Conservation (phyloP, 2,113 vertebrate species). For the Vidua chalybeata region DNA sequence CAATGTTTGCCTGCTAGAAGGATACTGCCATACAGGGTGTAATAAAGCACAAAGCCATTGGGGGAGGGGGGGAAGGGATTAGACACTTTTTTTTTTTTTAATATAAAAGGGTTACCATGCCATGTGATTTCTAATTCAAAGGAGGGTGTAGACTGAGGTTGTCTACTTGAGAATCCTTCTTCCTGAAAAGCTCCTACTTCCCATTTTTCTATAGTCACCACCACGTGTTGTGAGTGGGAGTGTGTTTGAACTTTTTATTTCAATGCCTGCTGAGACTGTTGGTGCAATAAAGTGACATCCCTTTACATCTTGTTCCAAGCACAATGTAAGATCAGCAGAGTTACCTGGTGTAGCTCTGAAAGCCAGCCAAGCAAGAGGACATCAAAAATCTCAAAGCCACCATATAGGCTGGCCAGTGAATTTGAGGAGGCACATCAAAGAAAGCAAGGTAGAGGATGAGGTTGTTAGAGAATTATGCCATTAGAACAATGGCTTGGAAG, state of each 20-base stretch:
- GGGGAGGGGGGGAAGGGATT: background rate
- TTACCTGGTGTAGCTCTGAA: slow-evolving; percentile 36
- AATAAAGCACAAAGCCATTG: background rate
- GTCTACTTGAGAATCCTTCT: slow-evolving; percentile 30
- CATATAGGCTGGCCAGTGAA: slow-evolving; percentile 8
- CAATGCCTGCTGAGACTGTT: slow-evolving; percentile 53
- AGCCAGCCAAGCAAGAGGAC: slow-evolving; percentile 14
- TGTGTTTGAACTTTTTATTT: slow-evolving; percentile 62
- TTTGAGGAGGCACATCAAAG: slow-evolving; percentile 2
- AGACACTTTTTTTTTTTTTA: background rate
- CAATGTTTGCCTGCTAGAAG: background rate
- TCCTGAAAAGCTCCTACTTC: slow-evolving; percentile 56
- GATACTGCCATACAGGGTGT: background rate
- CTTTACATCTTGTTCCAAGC: slow-evolving; percentile 39
- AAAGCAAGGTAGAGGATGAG: background rate
- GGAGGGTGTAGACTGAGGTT: slow-evolving; percentile 7
- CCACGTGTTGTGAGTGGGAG: slow-evolving; percentile 4
- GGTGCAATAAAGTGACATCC: slow-evolving; percentile 40
- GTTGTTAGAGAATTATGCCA: background rate
- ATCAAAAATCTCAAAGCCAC: slow-evolving; percentile 37
- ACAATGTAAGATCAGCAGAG: slow-evolving; percentile 39
- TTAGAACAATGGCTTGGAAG: background rate
- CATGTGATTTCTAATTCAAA: slow-evolving; percentile 29
- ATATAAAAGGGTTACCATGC: background rate
- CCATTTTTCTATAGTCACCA: slow-evolving; percentile 51